phyloP scores from a whole-genome alignment of 2,113 vertebrate genomes.

The Tauraco erythrolophus region DNA sequence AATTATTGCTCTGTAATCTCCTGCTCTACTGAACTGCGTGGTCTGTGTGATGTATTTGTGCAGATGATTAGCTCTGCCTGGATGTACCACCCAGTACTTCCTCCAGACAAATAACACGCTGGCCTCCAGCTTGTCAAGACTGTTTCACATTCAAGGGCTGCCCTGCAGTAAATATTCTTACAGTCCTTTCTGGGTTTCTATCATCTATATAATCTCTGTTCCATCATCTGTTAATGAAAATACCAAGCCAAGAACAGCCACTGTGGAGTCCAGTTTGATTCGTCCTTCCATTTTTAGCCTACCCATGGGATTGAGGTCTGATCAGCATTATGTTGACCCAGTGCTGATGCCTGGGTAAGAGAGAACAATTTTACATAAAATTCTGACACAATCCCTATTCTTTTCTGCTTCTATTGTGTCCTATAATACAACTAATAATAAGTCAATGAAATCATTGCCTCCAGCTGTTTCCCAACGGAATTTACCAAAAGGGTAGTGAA shows the following conservation, averaged over 20 bases:
- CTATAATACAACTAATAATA: slow-evolving; percentile 53
- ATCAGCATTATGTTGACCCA: slow-evolving; percentile 33
- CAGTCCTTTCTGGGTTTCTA: not conserved
- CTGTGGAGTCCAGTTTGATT: not conserved
- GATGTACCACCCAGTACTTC: not conserved
- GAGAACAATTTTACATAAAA: slow-evolving; percentile 30
- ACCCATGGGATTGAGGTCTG: not conserved
- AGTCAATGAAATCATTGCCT: slow-evolving; percentile 62
- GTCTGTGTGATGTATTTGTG: not conserved
- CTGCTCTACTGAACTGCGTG: not conserved
- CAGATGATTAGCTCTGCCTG: not conserved
- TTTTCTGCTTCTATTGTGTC: slow-evolving; percentile 62
- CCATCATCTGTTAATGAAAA: slow-evolving; percentile 9
- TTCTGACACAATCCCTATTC: slow-evolving; percentile 50
- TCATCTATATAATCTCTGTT: not conserved
- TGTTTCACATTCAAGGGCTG: not conserved
- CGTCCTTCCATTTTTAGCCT: slow-evolving; percentile 32
- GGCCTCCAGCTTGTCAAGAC: not conserved
- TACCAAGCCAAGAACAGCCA: not conserved
- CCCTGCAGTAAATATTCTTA: not conserved
- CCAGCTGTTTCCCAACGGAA: slow-evolving; percentile 61
- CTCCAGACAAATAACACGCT: not conserved
- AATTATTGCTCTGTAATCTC: not conserved
- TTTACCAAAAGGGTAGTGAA: slow-evolving; percentile 57
- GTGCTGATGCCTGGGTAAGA: not conserved